A percentile compares a stretch with the other conserved stretches of the same genome.
Conservation (phyloP, 2,797 vertebrate species). For the Eutrigla gurnardus region DNA sequence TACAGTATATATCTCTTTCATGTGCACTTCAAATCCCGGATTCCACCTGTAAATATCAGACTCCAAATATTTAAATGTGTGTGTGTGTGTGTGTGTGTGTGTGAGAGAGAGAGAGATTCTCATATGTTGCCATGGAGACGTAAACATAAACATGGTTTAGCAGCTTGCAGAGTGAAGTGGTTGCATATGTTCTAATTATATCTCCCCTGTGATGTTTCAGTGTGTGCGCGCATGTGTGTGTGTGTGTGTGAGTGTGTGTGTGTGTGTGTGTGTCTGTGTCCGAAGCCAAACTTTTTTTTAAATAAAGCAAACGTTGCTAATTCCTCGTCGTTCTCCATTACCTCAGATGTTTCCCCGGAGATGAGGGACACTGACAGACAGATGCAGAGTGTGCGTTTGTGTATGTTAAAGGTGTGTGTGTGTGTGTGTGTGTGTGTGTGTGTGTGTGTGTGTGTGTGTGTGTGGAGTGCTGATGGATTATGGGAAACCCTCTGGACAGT, state of each 20-base stretch:
- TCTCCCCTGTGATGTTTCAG: constrained; percentile 10
- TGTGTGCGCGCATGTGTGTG: constrained; percentile 7
- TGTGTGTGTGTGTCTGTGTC: constrained; percentile 19
- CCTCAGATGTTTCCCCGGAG: constrained; percentile 66
- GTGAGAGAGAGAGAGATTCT: not conserved
- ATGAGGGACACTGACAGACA: constrained; percentile 53
- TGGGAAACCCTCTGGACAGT: constrained; percentile 64
- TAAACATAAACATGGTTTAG: constrained; percentile 13
- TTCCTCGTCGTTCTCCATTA: constrained; percentile 65
- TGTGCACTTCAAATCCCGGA: not conserved
- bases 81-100: constrained; percentile 9
- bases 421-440: constrained; percentile 18
- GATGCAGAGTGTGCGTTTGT: constrained; percentile 31
- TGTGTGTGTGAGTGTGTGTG: constrained; percentile 4
- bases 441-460: constrained; percentile 12
- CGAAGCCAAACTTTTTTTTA: constrained; percentile 45
- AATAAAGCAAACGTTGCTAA: constrained; percentile 72
- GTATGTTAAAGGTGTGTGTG: constrained; percentile 33
- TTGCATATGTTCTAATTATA: constrained; percentile 11
- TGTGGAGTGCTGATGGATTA: constrained; percentile 58
- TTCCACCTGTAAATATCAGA: not conserved
- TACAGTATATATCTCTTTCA: not conserved
- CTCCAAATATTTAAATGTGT: not conserved
- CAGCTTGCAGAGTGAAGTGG: not conserved
- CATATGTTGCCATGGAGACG: not conserved